A percentile compares a stretch with the other conserved stretches of the same genome.
These are phyloP conservation scores for Lontra canadensis DNA, from an alignment of 2,113 vertebrate genomes.

Conservation along the genomic window DNA sequence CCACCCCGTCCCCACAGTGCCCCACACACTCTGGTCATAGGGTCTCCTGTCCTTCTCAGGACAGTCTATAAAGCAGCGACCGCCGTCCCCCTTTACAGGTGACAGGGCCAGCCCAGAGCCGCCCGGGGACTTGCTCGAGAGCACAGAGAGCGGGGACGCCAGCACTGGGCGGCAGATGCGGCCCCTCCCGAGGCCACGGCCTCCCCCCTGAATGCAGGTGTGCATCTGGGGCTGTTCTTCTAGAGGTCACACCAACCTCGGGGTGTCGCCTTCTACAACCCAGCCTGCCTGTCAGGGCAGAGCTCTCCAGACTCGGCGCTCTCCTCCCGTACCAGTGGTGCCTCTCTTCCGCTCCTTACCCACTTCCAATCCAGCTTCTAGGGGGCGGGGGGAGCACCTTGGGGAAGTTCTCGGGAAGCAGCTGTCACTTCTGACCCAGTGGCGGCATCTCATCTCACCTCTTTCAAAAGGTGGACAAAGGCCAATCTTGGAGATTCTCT, in stretches of 20 bases:
- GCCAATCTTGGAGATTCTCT: background rate
- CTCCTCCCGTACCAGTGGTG: fast-evolving
- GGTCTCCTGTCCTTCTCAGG: background rate
- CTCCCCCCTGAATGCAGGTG: background rate
- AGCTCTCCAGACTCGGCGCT: background rate
- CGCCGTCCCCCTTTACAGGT: background rate
- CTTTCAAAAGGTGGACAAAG: background rate
- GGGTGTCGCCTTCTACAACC: background rate
- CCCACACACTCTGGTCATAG: background rate
- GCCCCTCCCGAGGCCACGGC: background rate
- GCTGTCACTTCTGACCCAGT: background rate
- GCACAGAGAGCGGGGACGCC: background rate
- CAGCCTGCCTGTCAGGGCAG: background rate
- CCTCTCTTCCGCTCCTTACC: background rate
- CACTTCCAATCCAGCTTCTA: too few species aligned
- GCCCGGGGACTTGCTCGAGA: background rate
- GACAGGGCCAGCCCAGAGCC: background rate
- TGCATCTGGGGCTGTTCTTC: background rate
- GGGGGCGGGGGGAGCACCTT: background rate
- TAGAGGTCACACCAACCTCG: background rate
- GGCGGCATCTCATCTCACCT: background rate
- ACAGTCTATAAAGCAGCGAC: background rate
- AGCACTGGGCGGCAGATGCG: background rate
- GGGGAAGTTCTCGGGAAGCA: background rate
- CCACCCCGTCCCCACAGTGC: background rate